Evolutionary conservation across 2,113 vertebrate species (phyloP).

Genomic region (Rhodinocichla rosea): DNA sequence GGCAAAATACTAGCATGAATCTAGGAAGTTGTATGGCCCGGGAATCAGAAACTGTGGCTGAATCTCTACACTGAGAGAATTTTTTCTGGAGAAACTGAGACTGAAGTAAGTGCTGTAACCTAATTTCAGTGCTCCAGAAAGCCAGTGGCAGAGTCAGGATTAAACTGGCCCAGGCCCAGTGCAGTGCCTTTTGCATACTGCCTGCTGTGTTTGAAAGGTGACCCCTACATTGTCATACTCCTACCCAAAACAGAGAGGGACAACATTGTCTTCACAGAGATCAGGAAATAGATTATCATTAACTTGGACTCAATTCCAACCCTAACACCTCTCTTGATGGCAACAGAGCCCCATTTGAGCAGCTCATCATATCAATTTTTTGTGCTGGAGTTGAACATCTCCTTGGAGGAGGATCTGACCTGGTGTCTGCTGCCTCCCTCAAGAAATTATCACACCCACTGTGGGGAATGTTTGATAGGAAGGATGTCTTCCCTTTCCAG

Average conservation of each 20-base stretch:
- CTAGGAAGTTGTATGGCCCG: neutral
- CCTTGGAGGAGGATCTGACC: neutral
- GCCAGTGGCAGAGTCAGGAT: neutral
- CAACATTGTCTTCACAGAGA: neutral
- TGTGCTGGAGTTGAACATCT: neutral
- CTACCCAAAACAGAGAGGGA: neutral
- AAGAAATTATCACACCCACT: neutral
- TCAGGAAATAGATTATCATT: neutral
- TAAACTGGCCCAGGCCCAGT: neutral
- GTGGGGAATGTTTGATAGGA: neutral
- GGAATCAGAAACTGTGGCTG: neutral
- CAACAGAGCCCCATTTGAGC: neutral
- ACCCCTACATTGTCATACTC: neutral
- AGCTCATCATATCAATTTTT: neutral
- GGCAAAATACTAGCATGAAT: neutral
- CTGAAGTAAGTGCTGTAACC: neutral
- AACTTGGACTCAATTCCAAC: neutral
- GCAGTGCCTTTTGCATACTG: neutral
- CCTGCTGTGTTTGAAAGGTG: neutral
- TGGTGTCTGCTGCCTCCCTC: neutral
- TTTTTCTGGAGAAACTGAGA: neutral
- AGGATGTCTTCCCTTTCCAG: neutral
- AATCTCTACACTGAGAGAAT: neutral
- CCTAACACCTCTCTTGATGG: neutral
- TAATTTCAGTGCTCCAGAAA: neutral